Percentiles rank a stretch among this genome's conserved stretches.
These are phyloP conservation scores for Luffia ferchaultella DNA, from an alignment of 2,888 invertebrate genomes.

Conservation along the genomic window DNA sequence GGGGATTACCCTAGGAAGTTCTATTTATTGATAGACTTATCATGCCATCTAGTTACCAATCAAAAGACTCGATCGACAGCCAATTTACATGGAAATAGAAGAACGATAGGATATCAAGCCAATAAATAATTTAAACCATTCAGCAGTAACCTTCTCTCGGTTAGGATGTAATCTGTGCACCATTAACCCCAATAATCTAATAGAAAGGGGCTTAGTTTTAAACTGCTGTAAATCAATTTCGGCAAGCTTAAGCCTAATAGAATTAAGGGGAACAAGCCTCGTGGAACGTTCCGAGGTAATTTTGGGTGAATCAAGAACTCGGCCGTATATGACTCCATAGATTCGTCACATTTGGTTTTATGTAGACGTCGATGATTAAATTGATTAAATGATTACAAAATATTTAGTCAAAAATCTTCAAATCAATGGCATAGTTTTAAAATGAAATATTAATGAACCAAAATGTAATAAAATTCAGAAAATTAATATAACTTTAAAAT, in stretches of 20 bases:
- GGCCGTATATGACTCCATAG: too few species aligned
- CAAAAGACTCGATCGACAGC: constrained; percentile 20
- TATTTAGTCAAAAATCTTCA: too few species aligned
- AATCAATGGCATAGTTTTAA: too few species aligned
- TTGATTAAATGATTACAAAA: too few species aligned
- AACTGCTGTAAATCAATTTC: constrained; percentile 48
- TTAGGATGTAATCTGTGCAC: constrained; percentile 23
- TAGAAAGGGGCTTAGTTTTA: constrained; percentile 39
- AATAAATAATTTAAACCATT: constrained; percentile 22
- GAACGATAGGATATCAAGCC: background rate
- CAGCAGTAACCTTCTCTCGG: constrained; percentile 15
- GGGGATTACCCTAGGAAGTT: constrained; percentile 16
- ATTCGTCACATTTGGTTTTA: background rate
- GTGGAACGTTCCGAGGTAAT: constrained; percentile 24
- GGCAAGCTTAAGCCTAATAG: constrained; percentile 28
- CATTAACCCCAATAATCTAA: constrained; percentile 40
- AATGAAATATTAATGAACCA: too few species aligned
- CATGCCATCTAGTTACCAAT: constrained; percentile 27
- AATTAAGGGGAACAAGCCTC: constrained; percentile 33
- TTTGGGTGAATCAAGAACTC: constrained; percentile 9
- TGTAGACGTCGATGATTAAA: too few species aligned
- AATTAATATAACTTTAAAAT: too few species aligned
- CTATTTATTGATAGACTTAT: constrained; percentile 24
- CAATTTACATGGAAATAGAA: too few species aligned
- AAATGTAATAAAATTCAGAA: too few species aligned